Percentiles rank a stretch among this genome's conserved stretches.
Conservation (phyloP, 1,140 invertebrate genomes). For the Samia ricini region DNA sequence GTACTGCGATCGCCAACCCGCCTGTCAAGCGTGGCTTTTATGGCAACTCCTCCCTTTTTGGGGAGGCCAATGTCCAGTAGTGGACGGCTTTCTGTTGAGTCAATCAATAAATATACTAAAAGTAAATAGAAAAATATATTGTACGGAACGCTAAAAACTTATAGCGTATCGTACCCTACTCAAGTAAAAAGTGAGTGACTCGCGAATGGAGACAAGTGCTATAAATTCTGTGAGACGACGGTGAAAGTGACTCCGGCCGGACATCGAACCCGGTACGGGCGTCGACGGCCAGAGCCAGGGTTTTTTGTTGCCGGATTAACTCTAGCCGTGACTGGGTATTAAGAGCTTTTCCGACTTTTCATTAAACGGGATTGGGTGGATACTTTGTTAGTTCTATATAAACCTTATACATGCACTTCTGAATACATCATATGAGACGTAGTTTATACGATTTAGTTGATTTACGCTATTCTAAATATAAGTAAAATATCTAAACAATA, state of each 20-base stretch:
- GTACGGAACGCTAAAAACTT: constrained; percentile 6
- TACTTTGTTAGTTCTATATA: neutral
- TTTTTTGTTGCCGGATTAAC: constrained; percentile 36
- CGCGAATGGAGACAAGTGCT: constrained; percentile 16
- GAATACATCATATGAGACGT: too few species aligned
- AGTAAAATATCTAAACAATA: too few species aligned
- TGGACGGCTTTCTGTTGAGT: too few species aligned
- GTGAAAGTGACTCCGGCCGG: constrained; percentile 31
- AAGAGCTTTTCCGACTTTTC: constrained; percentile 5
- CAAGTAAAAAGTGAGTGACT: constrained; percentile 25
- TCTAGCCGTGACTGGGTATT: constrained; percentile 3
- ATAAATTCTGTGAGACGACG: constrained; percentile 23
- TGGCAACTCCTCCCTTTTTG: too few species aligned
- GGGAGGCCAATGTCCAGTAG: too few species aligned
- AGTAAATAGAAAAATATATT: neutral
- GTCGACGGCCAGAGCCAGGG: constrained; percentile 20
- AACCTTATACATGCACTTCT: neutral
- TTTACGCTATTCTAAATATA: too few species aligned
- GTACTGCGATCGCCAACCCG: too few species aligned
- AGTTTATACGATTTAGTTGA: too few species aligned
- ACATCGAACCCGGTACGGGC: constrained; percentile 25
- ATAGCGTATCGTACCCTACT: constrained; percentile 1
- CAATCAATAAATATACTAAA: too few species aligned
- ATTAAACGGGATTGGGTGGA: constrained; percentile 10
- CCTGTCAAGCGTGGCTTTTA: too few species aligned